A percentile compares a stretch with the other conserved stretches of the same genome.
phyloP scores from a whole-genome alignment of 2,113 vertebrate genomes.

The Sterrhoptilus dennistouni region DNA sequence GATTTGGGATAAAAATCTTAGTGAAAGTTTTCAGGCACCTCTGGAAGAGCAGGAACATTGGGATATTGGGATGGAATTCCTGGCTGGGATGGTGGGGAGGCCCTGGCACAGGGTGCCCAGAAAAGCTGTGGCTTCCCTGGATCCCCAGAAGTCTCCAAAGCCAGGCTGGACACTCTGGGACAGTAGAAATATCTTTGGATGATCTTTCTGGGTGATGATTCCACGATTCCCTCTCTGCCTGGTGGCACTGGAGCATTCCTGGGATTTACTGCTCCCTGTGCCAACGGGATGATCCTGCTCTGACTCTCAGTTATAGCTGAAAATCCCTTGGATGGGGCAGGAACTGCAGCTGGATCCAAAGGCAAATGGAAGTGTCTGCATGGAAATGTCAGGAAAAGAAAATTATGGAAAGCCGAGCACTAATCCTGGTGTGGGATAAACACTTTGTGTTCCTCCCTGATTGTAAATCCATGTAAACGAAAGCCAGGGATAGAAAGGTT shows the following conservation, averaged over 20 bases:
- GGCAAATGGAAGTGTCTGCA: neutral
- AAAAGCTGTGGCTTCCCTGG: neutral
- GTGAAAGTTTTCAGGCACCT: fast-evolving
- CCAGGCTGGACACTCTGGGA: neutral
- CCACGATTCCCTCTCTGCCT: neutral
- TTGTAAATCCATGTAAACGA: neutral
- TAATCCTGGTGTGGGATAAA: neutral
- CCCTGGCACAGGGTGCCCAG: neutral
- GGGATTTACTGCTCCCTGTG: neutral
- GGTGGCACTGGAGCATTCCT: neutral
- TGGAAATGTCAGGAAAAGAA: neutral
- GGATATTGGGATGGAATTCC: neutral
- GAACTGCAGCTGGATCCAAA: neutral
- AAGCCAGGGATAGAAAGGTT: neutral
- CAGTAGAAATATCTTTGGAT: neutral
- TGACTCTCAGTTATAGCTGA: fast-evolving
- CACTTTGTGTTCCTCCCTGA: neutral
- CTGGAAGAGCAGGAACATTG: neutral
- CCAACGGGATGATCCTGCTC: neutral
- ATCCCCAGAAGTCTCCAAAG: neutral
- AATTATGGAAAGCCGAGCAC: neutral
- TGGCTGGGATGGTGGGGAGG: neutral
- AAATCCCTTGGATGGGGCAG: neutral
- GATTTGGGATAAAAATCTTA: no score
- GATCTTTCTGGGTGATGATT: neutral